phyloP scores from a whole-genome alignment of 1,140 invertebrate genomes.

The Batillaria attramentaria region DNA sequence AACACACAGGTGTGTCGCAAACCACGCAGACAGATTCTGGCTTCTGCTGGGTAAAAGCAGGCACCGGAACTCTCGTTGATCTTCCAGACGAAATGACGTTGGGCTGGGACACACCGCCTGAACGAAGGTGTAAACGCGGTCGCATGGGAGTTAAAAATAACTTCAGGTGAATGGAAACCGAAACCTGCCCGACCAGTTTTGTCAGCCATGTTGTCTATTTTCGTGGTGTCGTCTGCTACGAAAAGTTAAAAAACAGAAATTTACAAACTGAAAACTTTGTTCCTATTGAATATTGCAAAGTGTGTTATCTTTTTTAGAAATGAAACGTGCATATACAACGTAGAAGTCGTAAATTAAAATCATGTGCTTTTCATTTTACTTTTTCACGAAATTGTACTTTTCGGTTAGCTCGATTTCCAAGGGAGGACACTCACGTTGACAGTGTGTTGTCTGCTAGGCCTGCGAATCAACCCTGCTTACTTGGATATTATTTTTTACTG shows the following conservation, averaged over 20 bases:
- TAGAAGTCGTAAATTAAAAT: neutral
- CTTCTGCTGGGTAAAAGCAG: neutral
- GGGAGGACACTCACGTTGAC: neutral
- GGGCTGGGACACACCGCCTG: constrained; percentile 1
- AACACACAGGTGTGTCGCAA: no score
- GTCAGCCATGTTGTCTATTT: neutral
- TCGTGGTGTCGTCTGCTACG: no score
- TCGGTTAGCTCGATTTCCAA: neutral
- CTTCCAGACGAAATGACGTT: no score
- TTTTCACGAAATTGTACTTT: neutral
- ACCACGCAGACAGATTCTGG: neutral
- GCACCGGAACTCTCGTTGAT: no score
- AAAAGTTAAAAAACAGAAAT: no score
- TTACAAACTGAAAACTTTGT: no score
- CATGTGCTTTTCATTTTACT: neutral
- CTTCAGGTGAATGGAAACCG: constrained; percentile 1
- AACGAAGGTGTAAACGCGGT: neutral
- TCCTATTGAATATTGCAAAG: no score
- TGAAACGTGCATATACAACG: no score
- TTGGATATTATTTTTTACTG: neutral
- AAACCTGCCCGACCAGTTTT: constrained; percentile 17
- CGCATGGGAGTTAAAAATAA: constrained; percentile 1
- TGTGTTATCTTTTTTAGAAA: no score
- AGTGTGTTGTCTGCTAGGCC: no score
- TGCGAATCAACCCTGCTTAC: no score